Conservation (phyloP, 2,113 vertebrate genomes). For the Platanista minor region DNA sequence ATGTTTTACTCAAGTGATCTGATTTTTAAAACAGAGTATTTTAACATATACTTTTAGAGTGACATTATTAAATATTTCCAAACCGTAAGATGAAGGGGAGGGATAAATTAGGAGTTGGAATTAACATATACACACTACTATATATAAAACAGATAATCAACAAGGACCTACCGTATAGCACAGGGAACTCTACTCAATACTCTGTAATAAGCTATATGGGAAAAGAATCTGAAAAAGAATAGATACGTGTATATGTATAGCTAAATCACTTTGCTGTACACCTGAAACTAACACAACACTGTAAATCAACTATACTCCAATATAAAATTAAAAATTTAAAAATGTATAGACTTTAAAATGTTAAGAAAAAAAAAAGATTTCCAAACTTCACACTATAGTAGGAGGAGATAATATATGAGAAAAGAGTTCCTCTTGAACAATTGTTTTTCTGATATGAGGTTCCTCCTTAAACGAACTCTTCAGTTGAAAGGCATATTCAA, state of each 20-base stretch:
- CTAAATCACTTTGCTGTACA: not conserved
- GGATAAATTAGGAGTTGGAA: too few relatives aligned
- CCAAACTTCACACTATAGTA: not conserved
- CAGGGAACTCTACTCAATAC: not conserved
- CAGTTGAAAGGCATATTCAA: not conserved
- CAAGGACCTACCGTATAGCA: not conserved
- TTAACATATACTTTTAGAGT: not conserved
- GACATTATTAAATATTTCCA: not conserved
- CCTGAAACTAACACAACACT: not conserved
- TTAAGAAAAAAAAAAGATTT: not conserved
- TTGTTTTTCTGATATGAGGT: not conserved
- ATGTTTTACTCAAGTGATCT: not conserved
- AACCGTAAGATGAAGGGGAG: not conserved
- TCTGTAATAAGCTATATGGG: not conserved
- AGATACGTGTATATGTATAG: not conserved
- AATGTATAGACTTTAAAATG: not conserved
- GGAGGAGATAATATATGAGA: not conserved
- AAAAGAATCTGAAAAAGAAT: not conserved
- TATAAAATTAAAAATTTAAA: not conserved
- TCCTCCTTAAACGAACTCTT: not conserved
- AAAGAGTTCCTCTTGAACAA: not conserved
- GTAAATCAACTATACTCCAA: not conserved
- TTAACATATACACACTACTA: not conserved
- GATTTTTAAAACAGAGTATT: not conserved
- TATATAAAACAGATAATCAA: not conserved